Percentiles rank a stretch among this genome's conserved stretches.
These are phyloP conservation scores for Orius insidiosus DNA, from an alignment of 1,140 invertebrate genomes.

Conservation along the genomic window DNA sequence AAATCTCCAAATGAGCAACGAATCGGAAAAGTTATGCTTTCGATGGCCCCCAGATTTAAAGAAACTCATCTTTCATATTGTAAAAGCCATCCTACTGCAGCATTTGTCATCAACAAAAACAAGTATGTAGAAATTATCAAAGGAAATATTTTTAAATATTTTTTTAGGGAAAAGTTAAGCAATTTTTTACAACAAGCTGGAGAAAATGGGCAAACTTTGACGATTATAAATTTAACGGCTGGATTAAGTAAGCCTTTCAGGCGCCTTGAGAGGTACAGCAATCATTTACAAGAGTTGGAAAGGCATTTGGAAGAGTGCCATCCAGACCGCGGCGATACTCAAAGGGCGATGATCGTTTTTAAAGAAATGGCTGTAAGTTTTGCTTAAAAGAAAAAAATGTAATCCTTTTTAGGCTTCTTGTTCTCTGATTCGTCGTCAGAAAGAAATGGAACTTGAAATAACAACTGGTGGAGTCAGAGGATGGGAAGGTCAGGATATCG, in stretches of 20 bases:
- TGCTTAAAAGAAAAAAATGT: conserved; percentile 2
- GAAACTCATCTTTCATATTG: conserved; percentile 76
- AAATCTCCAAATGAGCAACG: conserved; percentile 56
- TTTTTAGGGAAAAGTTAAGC: background rate
- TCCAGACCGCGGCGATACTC: conserved; percentile 87
- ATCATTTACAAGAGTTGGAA: conserved; percentile 85
- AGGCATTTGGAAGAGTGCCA: conserved; percentile 89
- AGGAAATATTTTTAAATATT: conserved; percentile 4
- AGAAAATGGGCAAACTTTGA: conserved; percentile 4
- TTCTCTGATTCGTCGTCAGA: conserved; percentile 70
- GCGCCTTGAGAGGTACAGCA: conserved; percentile 84
- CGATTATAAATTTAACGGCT: conserved; percentile 45
- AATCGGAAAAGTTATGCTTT: conserved; percentile 81
- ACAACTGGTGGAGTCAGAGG: conserved; percentile 78
- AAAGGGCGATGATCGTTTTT: conserved; percentile 82
- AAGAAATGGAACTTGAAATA: conserved; percentile 90
- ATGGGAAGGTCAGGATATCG: conserved; percentile 82
- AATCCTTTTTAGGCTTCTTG: conserved; percentile 50
- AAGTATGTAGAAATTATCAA: conserved; percentile 38
- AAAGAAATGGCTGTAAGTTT: conserved; percentile 78
- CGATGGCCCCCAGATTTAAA: conserved; percentile 71
- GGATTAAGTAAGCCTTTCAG: conserved; percentile 88
- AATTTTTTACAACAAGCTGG: conserved; percentile 6
- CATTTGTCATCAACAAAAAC: conserved; percentile 76
- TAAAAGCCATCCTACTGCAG: conserved; percentile 78